Percentiles rank a stretch among this genome's conserved stretches.
Conservation (phyloP, 2,888 invertebrate species). For the Acleris holmiana region DNA sequence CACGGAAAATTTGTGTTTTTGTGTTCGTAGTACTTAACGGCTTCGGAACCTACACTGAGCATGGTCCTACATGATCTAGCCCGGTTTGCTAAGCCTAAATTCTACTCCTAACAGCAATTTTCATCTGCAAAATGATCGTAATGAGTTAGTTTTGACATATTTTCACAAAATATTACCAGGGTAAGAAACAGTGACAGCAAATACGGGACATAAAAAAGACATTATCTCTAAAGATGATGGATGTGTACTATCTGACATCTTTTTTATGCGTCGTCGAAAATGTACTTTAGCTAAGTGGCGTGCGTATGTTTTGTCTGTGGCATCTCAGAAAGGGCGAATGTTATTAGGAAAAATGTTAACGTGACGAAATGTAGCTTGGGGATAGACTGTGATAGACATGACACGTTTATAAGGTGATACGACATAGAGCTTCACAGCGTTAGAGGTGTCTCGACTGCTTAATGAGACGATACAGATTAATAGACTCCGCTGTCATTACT, state of each 20-base stretch:
- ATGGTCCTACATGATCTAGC: no score
- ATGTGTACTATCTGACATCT: constrained; percentile 32
- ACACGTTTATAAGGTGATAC: no score
- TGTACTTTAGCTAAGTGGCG: constrained; percentile 32
- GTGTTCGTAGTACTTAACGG: no score
- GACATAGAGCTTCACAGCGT: no score
- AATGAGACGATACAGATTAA: no score
- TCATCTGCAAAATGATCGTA: neutral
- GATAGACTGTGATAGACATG: no score
- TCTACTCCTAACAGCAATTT: neutral
- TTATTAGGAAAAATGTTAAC: constrained; percentile 2
- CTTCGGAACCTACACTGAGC: no score
- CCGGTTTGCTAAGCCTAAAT: neutral
- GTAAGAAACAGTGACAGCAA: constrained; percentile 25
- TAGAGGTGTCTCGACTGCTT: no score
- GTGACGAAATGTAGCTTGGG: neutral
- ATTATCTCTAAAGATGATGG: constrained; percentile 35
- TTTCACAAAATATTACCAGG: constrained; percentile 6
- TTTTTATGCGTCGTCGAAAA: constrained; percentile 30
- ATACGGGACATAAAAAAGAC: constrained; percentile 32
- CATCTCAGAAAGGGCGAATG: neutral
- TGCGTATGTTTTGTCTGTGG: constrained; percentile 27
- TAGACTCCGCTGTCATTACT: no score
- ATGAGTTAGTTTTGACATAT: constrained; percentile 19
- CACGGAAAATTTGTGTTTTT: no score